Base-by-base conservation (phyloP, 2,797 vertebrate species). In the Setipinna tenuifilis region DNA sequence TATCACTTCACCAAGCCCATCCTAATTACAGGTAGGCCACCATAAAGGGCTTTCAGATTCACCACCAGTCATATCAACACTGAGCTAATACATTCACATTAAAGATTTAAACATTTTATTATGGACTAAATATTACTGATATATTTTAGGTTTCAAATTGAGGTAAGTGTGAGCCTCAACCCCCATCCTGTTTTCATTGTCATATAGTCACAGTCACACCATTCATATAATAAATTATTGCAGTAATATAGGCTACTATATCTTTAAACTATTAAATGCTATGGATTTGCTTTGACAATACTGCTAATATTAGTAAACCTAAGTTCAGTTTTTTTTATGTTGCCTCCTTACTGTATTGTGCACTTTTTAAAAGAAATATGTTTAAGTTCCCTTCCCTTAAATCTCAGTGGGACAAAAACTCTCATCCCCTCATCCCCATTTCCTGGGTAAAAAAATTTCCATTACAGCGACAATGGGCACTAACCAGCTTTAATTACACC, bases 401-500 rank as follows among this genome's bases (percentile, higher is more conserved):
- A 59, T 59, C 31, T 78, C 35, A 41, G 6, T 78, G 17, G 28
- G 25, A 31, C 11, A 68, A 31, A 75, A 48, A 10, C 46, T 48
- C 2, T 9, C 35, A 83, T n/a, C 35, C 28, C 23, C 35, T 71
- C 44, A 61, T 17, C 23, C 48, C 50, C 28, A 81, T 35, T 44
- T 78, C 71, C 16, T 78, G 71, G 71, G 68, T 54, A 14, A 14
- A 35, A 75, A 44, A 19, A 21, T 78, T 41, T 78, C 31, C 71
- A 44, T 78, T 44, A 41, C 31, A 78, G 71, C 71, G 19, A 78
- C 41, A 78, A 78, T 41, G 41, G n/a, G 3, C 46, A 41, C 57
- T 58, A 78, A 78, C 71, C 71, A 78, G 35, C 31, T 44, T 78
- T 78, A 78, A 78, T 78, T 21, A 78, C 16, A 78, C 2, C 31